These are phyloP conservation scores for Numenius phaeopus DNA, from an alignment of 2,797 vertebrate genomes.

Conservation along the genomic window DNA sequence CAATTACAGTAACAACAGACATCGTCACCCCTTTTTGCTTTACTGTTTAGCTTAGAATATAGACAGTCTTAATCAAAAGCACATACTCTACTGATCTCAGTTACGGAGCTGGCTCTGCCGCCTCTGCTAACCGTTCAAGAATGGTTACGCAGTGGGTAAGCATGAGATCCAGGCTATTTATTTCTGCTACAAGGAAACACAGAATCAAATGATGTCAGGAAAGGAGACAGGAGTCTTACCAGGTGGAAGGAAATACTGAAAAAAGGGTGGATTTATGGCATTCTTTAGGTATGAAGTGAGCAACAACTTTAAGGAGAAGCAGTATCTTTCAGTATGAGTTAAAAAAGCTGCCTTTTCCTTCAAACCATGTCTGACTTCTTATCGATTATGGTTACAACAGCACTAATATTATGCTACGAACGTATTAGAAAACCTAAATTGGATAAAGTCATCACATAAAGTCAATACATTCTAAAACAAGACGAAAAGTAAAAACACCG, in stretches of 20 bases:
- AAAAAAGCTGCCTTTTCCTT: not conserved
- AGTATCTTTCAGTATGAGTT: not conserved
- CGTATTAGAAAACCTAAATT: not conserved
- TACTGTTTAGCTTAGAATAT: not conserved
- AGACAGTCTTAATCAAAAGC: not conserved
- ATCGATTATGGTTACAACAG: not conserved
- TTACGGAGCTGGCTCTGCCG: not conserved
- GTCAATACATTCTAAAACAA: not conserved
- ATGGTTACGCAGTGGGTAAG: fast-evolving
- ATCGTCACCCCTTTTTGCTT: not conserved
- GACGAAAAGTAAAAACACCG: not conserved
- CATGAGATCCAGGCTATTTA: not conserved
- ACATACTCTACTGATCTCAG: too few species aligned
- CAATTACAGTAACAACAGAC: not conserved
- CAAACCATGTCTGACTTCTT: not conserved
- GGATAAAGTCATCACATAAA: not conserved
- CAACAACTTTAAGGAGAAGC: not conserved
- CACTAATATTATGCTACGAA: not conserved
- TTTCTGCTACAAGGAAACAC: not conserved
- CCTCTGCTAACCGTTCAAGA: not conserved
- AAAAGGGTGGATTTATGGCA: not conserved
- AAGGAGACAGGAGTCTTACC: not conserved
- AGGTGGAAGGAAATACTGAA: not conserved
- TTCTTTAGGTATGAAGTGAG: not conserved
- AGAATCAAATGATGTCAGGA: not conserved